A percentile compares a stretch with the other conserved stretches of the same genome.
These are phyloP conservation scores for Lepilemur septentrionalis DNA, from an alignment of 2,797 vertebrate genomes.

Conservation along the genomic window DNA sequence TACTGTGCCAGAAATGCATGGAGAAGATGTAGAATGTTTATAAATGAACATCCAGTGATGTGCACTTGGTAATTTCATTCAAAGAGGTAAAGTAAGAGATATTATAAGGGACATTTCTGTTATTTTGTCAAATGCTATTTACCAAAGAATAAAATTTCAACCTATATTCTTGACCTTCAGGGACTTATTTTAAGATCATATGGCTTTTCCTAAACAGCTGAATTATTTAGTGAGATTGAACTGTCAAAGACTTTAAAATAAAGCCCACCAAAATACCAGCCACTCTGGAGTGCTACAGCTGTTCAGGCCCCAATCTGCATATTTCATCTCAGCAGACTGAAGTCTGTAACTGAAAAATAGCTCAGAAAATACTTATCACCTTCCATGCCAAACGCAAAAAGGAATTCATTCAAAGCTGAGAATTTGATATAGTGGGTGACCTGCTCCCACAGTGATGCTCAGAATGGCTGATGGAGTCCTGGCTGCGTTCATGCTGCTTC, in stretches of 20 bases:
- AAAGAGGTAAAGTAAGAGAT: slow-evolving; percentile 40
- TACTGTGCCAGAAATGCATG: slow-evolving; percentile 6
- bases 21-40: not conserved
- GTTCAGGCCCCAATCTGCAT: slow-evolving; percentile 49
- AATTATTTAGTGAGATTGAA: slow-evolving; percentile 76
- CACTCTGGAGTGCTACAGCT: slow-evolving; percentile 6
- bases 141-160: slow-evolving; percentile 63
- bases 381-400: slow-evolving; percentile 9
- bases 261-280: slow-evolving; percentile 65
- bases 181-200: slow-evolving; percentile 72
- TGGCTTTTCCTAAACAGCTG: slow-evolving; percentile 60
- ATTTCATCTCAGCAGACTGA: slow-evolving; percentile 59
- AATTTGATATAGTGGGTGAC: not conserved
- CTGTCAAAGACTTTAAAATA: slow-evolving; percentile 69
- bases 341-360: slow-evolving; percentile 10
- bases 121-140: slow-evolving; percentile 22
- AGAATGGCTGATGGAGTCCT: not conserved
- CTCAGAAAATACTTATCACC: slow-evolving; percentile 59
- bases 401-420: slow-evolving; percentile 3
- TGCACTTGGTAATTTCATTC: slow-evolving; percentile 52
- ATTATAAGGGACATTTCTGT: slow-evolving; percentile 31
- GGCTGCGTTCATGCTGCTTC: rapidly evolving
- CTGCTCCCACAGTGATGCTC: not conserved
- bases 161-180: slow-evolving; percentile 72
- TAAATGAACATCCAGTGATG: slow-evolving; percentile 52